Evolutionary conservation across 2,113 vertebrate genomes (phyloP).

Genomic region (Capreolus pygargus): DNA sequence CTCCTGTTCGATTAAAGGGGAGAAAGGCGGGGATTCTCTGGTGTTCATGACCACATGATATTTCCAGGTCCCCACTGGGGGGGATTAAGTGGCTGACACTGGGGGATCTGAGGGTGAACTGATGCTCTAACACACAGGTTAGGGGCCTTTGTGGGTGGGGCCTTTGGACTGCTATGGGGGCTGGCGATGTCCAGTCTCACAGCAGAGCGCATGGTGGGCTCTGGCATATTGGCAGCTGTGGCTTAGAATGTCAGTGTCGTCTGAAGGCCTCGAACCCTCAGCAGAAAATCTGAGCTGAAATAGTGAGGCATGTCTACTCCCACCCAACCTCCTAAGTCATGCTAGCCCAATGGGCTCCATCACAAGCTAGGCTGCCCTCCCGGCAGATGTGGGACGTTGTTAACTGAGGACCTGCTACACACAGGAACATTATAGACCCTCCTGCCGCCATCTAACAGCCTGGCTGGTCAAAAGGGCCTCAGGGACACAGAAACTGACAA

Average conservation of each 20-base stretch:
- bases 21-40: background rate
- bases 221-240: background rate
- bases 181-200: background rate
- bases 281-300: background rate
- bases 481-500: background rate
- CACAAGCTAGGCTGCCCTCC: background rate
- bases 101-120: background rate
- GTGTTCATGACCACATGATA: background rate
- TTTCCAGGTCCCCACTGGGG: background rate
- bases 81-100: background rate
- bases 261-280: background rate
- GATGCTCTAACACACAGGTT: background rate
- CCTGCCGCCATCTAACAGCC: background rate
- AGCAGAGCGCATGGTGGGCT: fast-evolving
- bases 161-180: background rate
- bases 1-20: background rate
- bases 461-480: background rate
- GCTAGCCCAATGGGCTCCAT: fast-evolving
- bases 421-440: fast-evolving
- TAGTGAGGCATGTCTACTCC: background rate
- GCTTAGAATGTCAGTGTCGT: background rate
- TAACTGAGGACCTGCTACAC: background rate
- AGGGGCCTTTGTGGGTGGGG: fast-evolving
- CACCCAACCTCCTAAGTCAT: background rate
- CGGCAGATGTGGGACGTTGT: fast-evolving